Conservation (phyloP, 2,888 invertebrate species). For the Eupithecia pulchellata region DNA sequence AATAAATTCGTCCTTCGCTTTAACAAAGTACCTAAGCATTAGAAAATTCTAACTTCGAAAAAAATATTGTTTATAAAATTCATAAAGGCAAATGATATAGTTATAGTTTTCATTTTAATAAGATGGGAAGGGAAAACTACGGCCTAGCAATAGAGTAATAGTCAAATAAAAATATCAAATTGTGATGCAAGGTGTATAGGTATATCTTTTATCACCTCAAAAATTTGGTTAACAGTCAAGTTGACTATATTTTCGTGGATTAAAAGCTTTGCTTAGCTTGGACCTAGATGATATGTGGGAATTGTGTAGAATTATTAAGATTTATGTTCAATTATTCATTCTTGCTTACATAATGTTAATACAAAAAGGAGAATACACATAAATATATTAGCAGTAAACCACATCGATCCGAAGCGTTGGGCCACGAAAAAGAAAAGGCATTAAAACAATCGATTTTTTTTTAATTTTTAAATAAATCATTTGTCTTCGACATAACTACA, state of each 20-base stretch:
- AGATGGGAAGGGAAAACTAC: neutral
- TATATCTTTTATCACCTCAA: no score
- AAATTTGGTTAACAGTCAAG: neutral
- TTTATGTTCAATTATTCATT: no score
- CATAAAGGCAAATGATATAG: neutral
- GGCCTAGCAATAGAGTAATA: neutral
- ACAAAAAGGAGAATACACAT: no score
- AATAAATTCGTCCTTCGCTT: constrained; percentile 84
- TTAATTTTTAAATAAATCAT: no score
- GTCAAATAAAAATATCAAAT: no score
- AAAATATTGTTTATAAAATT: constrained; percentile 19
- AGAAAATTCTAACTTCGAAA: constrained; percentile 37
- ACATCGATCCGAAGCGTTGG: no score
- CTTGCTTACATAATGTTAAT: no score
- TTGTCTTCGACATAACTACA: constrained; percentile 17
- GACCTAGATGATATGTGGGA: neutral
- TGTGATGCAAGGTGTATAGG: no score
- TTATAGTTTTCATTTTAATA: neutral
- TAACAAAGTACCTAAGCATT: constrained; percentile 72
- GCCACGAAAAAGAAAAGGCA: no score
- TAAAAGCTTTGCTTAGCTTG: neutral
- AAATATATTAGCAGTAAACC: no score
- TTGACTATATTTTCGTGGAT: neutral
- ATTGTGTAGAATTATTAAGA: neutral
- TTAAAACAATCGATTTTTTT: neutral